phyloP scores from a whole-genome alignment of 1,140 invertebrate species.

The Apis cerana region DNA sequence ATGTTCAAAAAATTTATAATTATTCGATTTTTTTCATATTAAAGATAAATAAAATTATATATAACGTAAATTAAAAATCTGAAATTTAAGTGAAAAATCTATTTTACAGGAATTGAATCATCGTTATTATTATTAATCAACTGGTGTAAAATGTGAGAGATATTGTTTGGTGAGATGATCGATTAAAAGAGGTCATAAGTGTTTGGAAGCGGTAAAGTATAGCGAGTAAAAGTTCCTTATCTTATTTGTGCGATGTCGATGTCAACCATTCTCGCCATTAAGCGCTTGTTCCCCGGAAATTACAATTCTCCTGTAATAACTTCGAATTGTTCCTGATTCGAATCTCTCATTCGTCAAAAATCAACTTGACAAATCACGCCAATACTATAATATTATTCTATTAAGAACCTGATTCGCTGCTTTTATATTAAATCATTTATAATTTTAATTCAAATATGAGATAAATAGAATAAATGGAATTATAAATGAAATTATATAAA shows the following conservation, averaged over 20 bases:
- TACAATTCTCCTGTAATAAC: constrained; percentile 46
- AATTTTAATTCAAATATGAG: too few relatives aligned
- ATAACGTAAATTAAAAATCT: too few relatives aligned
- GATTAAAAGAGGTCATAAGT: constrained; percentile 2
- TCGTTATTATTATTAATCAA: too few relatives aligned
- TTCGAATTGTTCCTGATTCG: constrained; percentile 25
- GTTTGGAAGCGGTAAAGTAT: neutral
- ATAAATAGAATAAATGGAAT: too few relatives aligned
- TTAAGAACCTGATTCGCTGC: neutral
- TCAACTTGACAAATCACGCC: constrained; percentile 16
- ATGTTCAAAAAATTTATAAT: too few relatives aligned
- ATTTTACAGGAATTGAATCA: neutral
- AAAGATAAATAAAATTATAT: too few relatives aligned
- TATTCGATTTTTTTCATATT: too few relatives aligned
- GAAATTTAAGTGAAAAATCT: neutral
- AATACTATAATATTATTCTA: neutral
- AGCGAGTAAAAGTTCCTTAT: constrained; percentile 31
- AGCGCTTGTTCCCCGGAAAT: constrained; percentile 53
- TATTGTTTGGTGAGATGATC: neutral
- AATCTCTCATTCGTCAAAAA: constrained; percentile 35
- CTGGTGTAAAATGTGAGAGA: neutral
- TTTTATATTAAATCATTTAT: too few relatives aligned
- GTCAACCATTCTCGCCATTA: constrained; percentile 37
- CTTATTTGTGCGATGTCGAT: constrained; percentile 17
- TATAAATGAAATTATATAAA: too few relatives aligned